Base-by-base conservation (phyloP, 2,797 vertebrate genomes). In the Acanthornis magna region DNA sequence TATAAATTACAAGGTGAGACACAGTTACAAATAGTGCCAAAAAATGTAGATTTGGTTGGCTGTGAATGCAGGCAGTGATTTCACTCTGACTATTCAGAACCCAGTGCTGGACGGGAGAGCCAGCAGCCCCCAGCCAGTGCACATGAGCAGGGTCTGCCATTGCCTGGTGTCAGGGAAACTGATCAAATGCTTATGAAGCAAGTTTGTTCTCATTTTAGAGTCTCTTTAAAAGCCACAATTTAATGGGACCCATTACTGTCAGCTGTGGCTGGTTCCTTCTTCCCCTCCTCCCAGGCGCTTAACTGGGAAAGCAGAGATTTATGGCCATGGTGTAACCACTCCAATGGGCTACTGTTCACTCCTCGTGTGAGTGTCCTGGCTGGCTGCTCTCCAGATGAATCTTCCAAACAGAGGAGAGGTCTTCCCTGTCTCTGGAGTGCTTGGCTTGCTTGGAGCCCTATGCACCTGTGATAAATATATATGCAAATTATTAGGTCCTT, bases 141-240 rank as follows among this genome's bases (percentile, higher is more conserved):
- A 25, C 0, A 0, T 65, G 85, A 89, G 53, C 65, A 40, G 73
- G 54, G 17, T 67, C 82, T 71, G 72, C 60, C 8, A 7, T 63
- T 27, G 7, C 43, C 40, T 78, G 55, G 34, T 4, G 7, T 77
- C 62, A 47, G 51, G 20, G 51, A 90, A 74, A 55, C 54, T 36
- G 55, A 53, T 83, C 55, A 81, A 85, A 71, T 87, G 74, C 57
- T 91, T 70, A 77, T 1, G 4, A 81, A 92, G 71, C 78, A 79
- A 87, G 65, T 91, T 92, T 53, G 60, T 78, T 90, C 80, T 80
- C 0, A 0, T 82, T 95, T 93, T 58, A 83, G 48, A 66, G 54
- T 85, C 60, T 88, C 86, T 94, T 85, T 93, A 82, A 85, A 92
- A 93, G 90, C 6, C 61, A 80, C 89, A 82, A 54, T 94, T 96